phyloP scores from a whole-genome alignment of 2,797 vertebrate species.

The Falco cherrug region DNA sequence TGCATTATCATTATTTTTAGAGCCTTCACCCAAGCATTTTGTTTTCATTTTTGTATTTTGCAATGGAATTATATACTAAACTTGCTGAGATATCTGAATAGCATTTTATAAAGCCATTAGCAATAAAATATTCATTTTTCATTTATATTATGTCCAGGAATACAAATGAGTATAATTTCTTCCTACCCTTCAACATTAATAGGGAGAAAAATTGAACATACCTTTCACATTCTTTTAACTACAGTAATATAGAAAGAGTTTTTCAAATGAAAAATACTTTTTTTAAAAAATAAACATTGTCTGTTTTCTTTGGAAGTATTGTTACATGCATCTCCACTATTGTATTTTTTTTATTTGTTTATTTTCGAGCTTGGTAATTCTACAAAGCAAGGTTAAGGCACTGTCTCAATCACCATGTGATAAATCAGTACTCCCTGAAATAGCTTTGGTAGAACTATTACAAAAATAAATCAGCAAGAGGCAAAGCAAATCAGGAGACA shows the following conservation, averaged over 20 bases:
- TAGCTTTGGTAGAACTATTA: not conserved
- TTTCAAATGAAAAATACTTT: not conserved
- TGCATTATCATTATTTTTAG: not conserved
- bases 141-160: slow-evolving; percentile 35
- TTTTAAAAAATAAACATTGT: not conserved
- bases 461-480: not conserved
- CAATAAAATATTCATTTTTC: slow-evolving; percentile 36
- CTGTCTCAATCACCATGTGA: not conserved
- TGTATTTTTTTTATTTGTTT: not conserved
- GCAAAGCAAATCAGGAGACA: not conserved
- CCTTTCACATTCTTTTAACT: slow-evolving; percentile 27
- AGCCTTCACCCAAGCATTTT: not conserved
- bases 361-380: not conserved
- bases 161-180: slow-evolving; percentile 40
- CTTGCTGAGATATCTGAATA: not conserved
- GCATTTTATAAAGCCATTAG: slow-evolving; percentile 43
- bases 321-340: not conserved
- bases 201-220: slow-evolving; percentile 24
- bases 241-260: slow-evolving; percentile 1
- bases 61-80: not conserved
- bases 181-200: slow-evolving; percentile 15
- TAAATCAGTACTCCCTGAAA: not conserved
- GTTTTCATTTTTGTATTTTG: not conserved
- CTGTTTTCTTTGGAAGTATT: not conserved
- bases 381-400: not conserved